These are phyloP conservation scores for Gymnothorax javanicus DNA, from an alignment of 2,797 vertebrate genomes.

Conservation along the genomic window DNA sequence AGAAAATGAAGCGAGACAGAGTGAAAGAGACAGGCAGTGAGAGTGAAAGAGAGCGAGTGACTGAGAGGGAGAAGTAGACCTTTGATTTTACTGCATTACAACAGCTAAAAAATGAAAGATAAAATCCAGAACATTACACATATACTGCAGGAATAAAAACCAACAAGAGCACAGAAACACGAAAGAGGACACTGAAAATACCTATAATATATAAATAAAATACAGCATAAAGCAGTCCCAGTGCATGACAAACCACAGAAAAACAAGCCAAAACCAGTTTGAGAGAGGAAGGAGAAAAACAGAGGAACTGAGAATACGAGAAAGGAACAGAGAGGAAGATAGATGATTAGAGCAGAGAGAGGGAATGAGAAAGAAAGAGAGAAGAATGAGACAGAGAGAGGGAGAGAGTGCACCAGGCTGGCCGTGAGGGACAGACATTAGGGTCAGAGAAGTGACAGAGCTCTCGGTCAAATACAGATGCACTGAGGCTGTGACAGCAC, in stretches of 20 bases:
- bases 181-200: too few relatives aligned
- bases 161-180: too few relatives aligned
- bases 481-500: conserved; percentile 36
- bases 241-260: too few relatives aligned
- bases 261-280: too few relatives aligned
- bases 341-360: neutral
- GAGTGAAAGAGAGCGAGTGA: too few relatives aligned
- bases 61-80: neutral
- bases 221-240: too few relatives aligned
- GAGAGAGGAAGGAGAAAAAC: neutral
- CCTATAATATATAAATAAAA: too few relatives aligned
- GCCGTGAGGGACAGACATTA: conserved; percentile 36
- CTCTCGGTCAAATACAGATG: conserved; percentile 61
- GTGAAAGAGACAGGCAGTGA: neutral
- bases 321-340: neutral
- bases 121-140: too few relatives aligned
- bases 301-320: neutral
- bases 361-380: neutral
- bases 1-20: neutral
- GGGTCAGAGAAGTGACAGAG: conserved; percentile 52
- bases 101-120: too few relatives aligned
- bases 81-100: too few relatives aligned
- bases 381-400: neutral
- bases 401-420: neutral
- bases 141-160: too few relatives aligned